Base-by-base conservation (phyloP, 2,888 invertebrate genomes). In the Trissolcus brochymenae region DNA sequence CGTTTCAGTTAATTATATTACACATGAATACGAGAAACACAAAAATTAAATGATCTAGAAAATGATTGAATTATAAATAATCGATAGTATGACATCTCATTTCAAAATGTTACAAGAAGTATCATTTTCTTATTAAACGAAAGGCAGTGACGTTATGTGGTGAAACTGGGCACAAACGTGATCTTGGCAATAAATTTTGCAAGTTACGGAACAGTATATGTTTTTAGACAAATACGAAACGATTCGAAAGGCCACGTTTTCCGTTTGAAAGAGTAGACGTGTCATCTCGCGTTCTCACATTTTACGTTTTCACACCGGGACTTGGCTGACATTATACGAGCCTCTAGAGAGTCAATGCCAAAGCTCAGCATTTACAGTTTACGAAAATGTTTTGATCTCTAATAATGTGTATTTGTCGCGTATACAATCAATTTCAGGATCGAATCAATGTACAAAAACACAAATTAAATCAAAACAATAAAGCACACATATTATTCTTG, bases 161-260 rank as follows among this genome's bases (percentile, higher is more conserved):
- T 62, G 59, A 14, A 49, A 35, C 35, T 35, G 35, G 9, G 35
- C 35, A 35, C 35, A 35, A 35, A 11, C 19, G 62, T 71, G 57
- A 71, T 71, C 56, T 56, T 19, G 19, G 62, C 40, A 21, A 71
- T 71, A 71, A 71, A 71, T 71, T 71, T 56, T 43, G 29, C 17
- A 51, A 43, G 62, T 71, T 71, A 71, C 65, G 65, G 14, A 59
- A 51, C 43, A 21, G 41, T 54, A 59, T 59, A 59, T 64, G 64
- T 59, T 59, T 71, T 71, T 71, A 57, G 53, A 71, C 64, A 71
- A 71, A 71, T 57, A 71, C 64, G 53, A 46, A 64, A 57, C 71
- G 53, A 29, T 71, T 71, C 57, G 57, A 53, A 49, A 62, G 54
- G 16, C 46, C 53, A 46, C 62, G 62, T 70, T 62, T 49, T n/a